phyloP scores from a whole-genome alignment of 1,140 invertebrate genomes.

The Penaeus japonicus region DNA sequence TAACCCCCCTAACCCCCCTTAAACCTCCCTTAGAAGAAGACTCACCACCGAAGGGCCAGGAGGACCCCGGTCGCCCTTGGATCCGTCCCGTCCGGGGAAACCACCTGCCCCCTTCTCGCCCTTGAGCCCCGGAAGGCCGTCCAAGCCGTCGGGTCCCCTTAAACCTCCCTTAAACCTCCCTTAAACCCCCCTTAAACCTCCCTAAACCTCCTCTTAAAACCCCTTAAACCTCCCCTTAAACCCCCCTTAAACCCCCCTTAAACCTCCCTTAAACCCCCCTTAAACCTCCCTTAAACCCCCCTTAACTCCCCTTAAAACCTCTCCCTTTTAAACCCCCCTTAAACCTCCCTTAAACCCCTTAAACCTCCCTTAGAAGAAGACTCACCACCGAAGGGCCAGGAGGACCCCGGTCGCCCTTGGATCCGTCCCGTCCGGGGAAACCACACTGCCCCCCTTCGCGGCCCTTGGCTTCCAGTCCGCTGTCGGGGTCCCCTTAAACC shows the following conservation, averaged over 20 bases:
- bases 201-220: no score
- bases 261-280: no score
- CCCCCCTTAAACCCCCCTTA: no score
- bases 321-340: no score
- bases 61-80: constrained; percentile 47
- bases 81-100: constrained; percentile 43
- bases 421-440: constrained; percentile 43
- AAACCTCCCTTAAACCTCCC: no score
- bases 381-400: constrained; percentile 56
- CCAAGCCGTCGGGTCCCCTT: constrained; percentile 80
- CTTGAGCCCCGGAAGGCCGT: constrained; percentile 74
- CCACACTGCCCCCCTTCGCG: constrained; percentile 63
- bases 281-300: no score
- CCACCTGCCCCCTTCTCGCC: constrained; percentile 64
- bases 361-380: background rate
- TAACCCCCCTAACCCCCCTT: no score
- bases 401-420: constrained; percentile 45
- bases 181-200: no score
- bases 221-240: no score
- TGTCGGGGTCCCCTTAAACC: no score
- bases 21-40: background rate
- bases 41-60: constrained; percentile 56
- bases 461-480: constrained; percentile 74
- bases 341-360: no score
- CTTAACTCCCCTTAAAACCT: no score